Evolutionary conservation across 2,113 vertebrate genomes (phyloP).

Genomic region (Tyto alba): DNA sequence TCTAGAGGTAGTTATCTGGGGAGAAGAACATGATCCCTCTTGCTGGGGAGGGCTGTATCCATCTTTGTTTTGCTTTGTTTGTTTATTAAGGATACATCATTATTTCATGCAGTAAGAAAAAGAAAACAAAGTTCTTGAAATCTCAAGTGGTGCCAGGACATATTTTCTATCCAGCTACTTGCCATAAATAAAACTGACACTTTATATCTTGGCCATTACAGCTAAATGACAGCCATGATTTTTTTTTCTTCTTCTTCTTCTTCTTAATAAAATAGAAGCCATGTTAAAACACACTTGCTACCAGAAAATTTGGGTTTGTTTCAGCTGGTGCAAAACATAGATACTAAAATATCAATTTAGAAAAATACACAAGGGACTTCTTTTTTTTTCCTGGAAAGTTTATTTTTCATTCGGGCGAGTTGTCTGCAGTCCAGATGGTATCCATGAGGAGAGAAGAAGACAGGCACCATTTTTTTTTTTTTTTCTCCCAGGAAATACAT

Average conservation of each 20-base stretch:
- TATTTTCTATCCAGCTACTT: conserved; percentile 65
- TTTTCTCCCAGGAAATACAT: background rate
- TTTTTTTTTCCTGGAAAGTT: background rate
- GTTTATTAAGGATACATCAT: conserved; percentile 53
- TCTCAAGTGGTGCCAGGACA: conserved; percentile 51
- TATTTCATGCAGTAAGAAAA: conserved; percentile 49
- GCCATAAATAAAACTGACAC: conserved; percentile 66
- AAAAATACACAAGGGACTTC: background rate
- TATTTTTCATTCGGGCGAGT: conserved; percentile 19
- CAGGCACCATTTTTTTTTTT: background rate
- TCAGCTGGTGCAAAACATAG: conserved; percentile 22
- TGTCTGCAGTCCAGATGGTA: conserved; percentile 3
- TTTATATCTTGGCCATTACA: conserved; percentile 61
- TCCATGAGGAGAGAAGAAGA: background rate
- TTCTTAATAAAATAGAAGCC: conserved; percentile 28
- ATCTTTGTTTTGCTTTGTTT: conserved; percentile 43
- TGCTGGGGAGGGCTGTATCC: background rate
- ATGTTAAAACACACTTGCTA: background rate
- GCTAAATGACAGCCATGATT: conserved; percentile 22
- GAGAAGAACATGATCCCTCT: background rate
- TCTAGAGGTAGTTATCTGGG: background rate
- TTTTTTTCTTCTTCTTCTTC: background rate
- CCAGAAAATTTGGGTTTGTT: conserved; percentile 5
- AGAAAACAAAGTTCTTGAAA: conserved; percentile 62
- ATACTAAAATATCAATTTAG: conserved; percentile 13